Evolutionary conservation across 1,140 invertebrate genomes (phyloP).

Genomic region (Drosophila pruinosa): DNA sequence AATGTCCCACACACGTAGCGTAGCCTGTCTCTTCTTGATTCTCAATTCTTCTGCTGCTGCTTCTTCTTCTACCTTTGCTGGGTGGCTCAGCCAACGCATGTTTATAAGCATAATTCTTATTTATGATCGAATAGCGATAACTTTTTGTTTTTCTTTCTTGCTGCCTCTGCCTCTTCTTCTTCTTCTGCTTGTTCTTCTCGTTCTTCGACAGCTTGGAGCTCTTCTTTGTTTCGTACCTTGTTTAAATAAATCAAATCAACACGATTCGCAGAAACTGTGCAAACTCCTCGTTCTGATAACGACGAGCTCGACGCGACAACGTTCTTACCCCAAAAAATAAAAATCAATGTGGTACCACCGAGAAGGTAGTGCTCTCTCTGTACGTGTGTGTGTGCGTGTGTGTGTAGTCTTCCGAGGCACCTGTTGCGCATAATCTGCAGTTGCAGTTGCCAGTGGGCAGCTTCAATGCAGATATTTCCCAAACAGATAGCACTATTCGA

Average conservation of each 20-base stretch:
- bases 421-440: constrained; percentile 8
- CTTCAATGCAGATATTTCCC: neutral
- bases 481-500: neutral
- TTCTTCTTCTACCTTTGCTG: constrained; percentile 57
- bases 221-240: constrained; percentile 1
- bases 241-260: constrained; percentile 82
- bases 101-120: constrained; percentile 79
- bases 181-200: constrained; percentile 11
- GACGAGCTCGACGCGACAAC: constrained; percentile 34
- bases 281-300: constrained; percentile 48
- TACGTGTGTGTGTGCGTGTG: no score
- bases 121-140: constrained; percentile 78
- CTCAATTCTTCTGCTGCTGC: constrained; percentile 40
- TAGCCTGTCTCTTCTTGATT: constrained; percentile 6
- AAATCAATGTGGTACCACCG: neutral
- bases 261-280: constrained; percentile 75
- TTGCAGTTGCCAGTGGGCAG: constrained; percentile 1
- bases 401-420: no score
- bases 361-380: neutral
- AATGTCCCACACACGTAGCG: constrained; percentile 79
- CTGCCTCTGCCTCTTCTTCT: neutral
- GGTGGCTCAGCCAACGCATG: constrained; percentile 72
- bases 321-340: constrained; percentile 1
- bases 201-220: neutral
- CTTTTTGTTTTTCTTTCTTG: neutral